phyloP scores from a whole-genome alignment of 2,797 vertebrate genomes.

The Podarcis siculus region DNA sequence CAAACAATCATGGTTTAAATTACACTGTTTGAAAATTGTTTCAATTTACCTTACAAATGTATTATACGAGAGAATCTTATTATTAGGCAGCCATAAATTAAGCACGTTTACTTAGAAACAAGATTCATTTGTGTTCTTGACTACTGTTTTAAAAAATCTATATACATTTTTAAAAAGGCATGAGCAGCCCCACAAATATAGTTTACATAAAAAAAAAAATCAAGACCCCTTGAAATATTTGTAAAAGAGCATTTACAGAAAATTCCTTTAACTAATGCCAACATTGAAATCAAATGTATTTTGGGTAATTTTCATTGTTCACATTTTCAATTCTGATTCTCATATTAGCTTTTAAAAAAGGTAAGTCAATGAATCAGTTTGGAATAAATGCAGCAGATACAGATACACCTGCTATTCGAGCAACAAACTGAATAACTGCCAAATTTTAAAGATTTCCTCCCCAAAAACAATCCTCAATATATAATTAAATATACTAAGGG shows the following conservation, averaged over 20 bases:
- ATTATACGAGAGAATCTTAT: background rate
- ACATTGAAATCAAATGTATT: conserved; percentile 28
- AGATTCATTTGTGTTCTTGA: background rate
- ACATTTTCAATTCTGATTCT: conserved; percentile 52
- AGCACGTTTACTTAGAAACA: background rate
- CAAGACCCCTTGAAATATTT: background rate
- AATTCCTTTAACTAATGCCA: conserved; percentile 11
- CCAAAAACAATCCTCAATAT: conserved; percentile 36
- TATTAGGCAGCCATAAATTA: background rate
- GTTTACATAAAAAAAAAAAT: background rate
- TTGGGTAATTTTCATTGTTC: conserved; percentile 37
- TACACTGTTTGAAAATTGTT: background rate
- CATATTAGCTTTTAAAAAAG: conserved; percentile 21
- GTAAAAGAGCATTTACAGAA: conserved; percentile 34
- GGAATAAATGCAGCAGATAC: background rate
- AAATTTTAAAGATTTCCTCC: conserved; percentile 19
- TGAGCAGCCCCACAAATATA: background rate
- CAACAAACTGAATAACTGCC: conserved; percentile 6
- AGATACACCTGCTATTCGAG: conserved; percentile 24
- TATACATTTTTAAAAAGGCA: background rate
- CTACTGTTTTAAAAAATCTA: background rate
- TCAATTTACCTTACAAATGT: background rate
- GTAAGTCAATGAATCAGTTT: conserved; percentile 5
- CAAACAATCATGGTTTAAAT: background rate
- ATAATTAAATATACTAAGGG: conserved; percentile 22